phyloP scores from a whole-genome alignment of 2,113 vertebrate genomes.

The Asarcornis scutulata region DNA sequence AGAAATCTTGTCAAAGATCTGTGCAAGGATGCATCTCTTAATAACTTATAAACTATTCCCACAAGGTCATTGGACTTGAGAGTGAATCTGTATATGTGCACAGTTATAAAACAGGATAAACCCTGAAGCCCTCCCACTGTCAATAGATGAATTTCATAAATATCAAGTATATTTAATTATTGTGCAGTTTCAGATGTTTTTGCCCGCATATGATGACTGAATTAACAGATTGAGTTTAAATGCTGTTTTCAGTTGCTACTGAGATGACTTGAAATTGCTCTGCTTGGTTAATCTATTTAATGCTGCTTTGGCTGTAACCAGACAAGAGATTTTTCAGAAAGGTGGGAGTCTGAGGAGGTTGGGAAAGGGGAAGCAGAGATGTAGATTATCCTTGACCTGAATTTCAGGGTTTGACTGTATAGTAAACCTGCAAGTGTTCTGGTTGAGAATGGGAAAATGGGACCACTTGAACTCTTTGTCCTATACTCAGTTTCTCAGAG shows the following conservation, averaged over 20 bases:
- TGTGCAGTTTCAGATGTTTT: background rate
- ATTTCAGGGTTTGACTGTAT: no score
- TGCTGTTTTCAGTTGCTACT: background rate
- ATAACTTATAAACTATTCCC: background rate
- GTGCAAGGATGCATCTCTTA: background rate
- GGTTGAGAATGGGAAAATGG: background rate
- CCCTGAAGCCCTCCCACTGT: background rate
- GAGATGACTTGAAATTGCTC: background rate
- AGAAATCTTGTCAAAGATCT: background rate
- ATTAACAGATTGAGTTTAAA: slow-evolving; percentile 10
- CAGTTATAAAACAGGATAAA: background rate
- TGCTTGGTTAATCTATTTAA: background rate
- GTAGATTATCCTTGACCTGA: no score
- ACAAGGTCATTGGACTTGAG: background rate
- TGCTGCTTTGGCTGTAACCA: background rate
- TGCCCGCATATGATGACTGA: background rate
- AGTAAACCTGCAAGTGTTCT: background rate
- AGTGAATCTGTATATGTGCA: background rate
- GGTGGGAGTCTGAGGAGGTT: background rate
- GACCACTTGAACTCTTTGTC: background rate
- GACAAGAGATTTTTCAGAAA: background rate
- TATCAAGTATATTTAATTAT: background rate
- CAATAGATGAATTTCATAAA: background rate
- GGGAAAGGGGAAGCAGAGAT: no score
- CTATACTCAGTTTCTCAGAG: background rate